These are phyloP conservation scores for Oopsacas minuta DNA, from an alignment of 37 sponge, comb jelly and placozoan species.

Conservation along the genomic window DNA sequence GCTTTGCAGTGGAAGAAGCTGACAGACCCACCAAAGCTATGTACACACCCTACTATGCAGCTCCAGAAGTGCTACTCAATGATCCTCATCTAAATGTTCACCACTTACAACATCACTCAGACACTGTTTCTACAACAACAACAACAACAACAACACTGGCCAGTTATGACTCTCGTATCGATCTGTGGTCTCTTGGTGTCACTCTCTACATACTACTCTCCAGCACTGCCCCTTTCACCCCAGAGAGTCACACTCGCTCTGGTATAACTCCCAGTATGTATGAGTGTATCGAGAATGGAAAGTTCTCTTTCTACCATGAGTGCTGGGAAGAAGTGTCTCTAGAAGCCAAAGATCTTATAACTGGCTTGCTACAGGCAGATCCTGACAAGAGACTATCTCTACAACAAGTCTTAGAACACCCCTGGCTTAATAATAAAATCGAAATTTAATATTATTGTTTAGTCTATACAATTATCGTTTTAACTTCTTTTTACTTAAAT, in stretches of 20 bases:
- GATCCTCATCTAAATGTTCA: neutral
- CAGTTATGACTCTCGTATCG: neutral
- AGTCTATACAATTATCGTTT: neutral
- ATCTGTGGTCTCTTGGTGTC: conserved; percentile 11
- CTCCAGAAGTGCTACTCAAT: neutral
- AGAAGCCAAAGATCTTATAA: neutral
- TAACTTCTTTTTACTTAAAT: no score
- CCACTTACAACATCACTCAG: neutral
- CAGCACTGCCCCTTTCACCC: neutral
- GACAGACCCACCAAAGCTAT: neutral
- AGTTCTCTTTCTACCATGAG: conserved; percentile 17
- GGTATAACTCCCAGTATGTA: neutral
- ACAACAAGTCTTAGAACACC: neutral
- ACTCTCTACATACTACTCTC: neutral
- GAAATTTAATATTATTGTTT: neutral
- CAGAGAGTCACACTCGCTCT: neutral
- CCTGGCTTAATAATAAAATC: neutral
- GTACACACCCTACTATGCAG: conserved; percentile 10
- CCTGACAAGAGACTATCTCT: conserved; percentile 14
- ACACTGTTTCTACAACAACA: neutral
- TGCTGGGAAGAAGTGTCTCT: conserved; percentile 10
- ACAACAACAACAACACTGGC: neutral
- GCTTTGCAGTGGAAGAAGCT: neutral
- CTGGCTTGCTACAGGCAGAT: neutral
- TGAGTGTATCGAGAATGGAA: neutral